Base-by-base conservation (phyloP, 2,888 invertebrate genomes). In the Rugalucina vietnamica region DNA sequence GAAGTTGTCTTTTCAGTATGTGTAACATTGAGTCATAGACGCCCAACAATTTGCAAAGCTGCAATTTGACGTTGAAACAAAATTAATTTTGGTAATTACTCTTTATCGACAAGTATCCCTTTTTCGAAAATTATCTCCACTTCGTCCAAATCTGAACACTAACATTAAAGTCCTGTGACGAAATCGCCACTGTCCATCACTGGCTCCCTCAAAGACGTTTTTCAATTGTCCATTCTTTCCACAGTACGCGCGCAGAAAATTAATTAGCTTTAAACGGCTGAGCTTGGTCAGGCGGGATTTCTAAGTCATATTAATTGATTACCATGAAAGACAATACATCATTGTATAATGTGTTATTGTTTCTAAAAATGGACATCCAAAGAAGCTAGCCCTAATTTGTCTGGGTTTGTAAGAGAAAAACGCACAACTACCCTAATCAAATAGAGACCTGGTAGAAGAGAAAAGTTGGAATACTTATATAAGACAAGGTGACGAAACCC, bases 301-400 rank as follows among this genome's bases (percentile, higher is more conserved):
- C 4, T 65, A 65, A 65, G 65, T 65, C 65, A 3, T 65, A 65
- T 65, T 65, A 65, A 65, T 65, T 65, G 65, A 65, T 32, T 29
- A n/a, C 65, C 1, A 24, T 14, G 34, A 60, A 60, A 65, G 29
- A 65, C 65, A 65, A 65, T 65, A 65, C 34, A 65, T 65, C 65
- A 65, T 65, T 34, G 65, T 65, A 32, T 32, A 65, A 34, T 65
- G 65, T 65, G 34, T 65, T 65, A 65, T 65, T 65, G 34, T 34
- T 65, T 65, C 65, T 65, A 65, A 65, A 65, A 18, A 34, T 29
- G 29, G 65, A 65, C 8, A 12, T 32, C 32, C 12, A 24, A 65
- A 34, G 65, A 65, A 34, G 32, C 65, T 34, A 18, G 12, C 18
- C 34, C 10, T 32, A 65, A 65, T 60, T 60, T 60, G 60, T 60